These are phyloP conservation scores for Drosophila parabipectinata DNA, from an alignment of 1,140 invertebrate genomes.

Conservation along the genomic window DNA sequence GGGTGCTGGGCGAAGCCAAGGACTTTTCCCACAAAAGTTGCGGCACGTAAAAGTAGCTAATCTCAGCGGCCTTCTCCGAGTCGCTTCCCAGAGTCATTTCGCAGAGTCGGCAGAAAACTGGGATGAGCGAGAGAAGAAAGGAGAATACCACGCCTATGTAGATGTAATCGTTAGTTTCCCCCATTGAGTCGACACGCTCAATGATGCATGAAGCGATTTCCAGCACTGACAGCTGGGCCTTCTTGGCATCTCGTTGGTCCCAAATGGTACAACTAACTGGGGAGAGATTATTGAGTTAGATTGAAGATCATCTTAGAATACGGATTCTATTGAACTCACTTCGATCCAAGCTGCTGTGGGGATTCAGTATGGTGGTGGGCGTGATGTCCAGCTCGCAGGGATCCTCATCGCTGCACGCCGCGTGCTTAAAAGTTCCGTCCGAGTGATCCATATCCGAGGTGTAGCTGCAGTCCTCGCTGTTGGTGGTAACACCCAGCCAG, in stretches of 20 bases:
- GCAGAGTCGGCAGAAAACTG: constrained; percentile 86
- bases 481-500: constrained; percentile 93
- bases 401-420: constrained; percentile 77
- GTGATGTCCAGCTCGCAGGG: constrained; percentile 89
- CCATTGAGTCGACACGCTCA: constrained; percentile 92
- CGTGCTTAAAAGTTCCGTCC: constrained; percentile 84
- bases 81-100: constrained; percentile 81
- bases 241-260: constrained; percentile 94
- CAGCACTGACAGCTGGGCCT: constrained; percentile 95
- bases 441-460: constrained; percentile 89
- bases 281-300: constrained; percentile 12
- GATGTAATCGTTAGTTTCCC: constrained; percentile 93
- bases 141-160: constrained; percentile 88
- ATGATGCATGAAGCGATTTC: constrained; percentile 98
- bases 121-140: constrained; percentile 86
- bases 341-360: constrained; percentile 89
- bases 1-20: constrained; percentile 70
- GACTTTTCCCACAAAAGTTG: constrained; percentile 84
- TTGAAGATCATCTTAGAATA: background rate
- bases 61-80: constrained; percentile 70
- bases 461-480: constrained; percentile 93
- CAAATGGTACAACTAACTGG: constrained; percentile 97
- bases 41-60: constrained; percentile 80
- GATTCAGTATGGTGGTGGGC: constrained; percentile 89
- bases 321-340: constrained; percentile 85